These are phyloP conservation scores for Aricia agestis DNA, from an alignment of 1,140 invertebrate species.

Conservation along the genomic window DNA sequence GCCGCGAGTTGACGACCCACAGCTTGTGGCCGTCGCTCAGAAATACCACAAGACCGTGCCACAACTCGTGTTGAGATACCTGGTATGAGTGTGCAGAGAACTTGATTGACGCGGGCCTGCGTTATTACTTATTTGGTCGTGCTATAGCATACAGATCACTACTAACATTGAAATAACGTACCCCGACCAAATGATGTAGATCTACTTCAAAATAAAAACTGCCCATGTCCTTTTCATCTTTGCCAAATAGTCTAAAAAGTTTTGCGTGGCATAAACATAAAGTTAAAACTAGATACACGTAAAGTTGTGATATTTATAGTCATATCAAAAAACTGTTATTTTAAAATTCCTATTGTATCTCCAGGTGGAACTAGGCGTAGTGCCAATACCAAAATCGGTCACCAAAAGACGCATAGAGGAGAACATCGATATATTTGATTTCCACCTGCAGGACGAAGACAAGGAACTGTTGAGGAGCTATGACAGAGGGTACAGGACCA, in stretches of 20 bases:
- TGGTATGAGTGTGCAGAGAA: slow-evolving; percentile 66
- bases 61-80: slow-evolving; percentile 79
- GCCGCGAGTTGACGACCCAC: slow-evolving; percentile 79
- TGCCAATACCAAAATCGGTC: slow-evolving; percentile 91
- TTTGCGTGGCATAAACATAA: too few species aligned
- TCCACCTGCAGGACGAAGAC: slow-evolving; percentile 80
- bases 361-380: slow-evolving; percentile 83
- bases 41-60: slow-evolving; percentile 85
- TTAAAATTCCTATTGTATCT: slow-evolving; percentile 20
- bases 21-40: slow-evolving; percentile 79
- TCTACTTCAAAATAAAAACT: too few species aligned
- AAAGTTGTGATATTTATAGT: too few species aligned
- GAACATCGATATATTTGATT: slow-evolving; percentile 88
- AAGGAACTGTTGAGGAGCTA: slow-evolving; percentile 77
- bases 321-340: not conserved
- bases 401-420: slow-evolving; percentile 84
- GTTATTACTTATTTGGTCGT: too few species aligned
- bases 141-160: too few species aligned
- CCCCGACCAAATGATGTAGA: too few species aligned
- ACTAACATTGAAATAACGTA: too few species aligned
- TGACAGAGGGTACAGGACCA: slow-evolving; percentile 76
- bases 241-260: too few species aligned
- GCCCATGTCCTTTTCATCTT: too few species aligned
- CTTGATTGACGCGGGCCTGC: too few species aligned
- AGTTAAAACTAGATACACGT: too few species aligned